These are phyloP conservation scores for Sebastes trivittatus DNA, from an alignment of 2,797 vertebrate species.

Conservation along the genomic window DNA sequence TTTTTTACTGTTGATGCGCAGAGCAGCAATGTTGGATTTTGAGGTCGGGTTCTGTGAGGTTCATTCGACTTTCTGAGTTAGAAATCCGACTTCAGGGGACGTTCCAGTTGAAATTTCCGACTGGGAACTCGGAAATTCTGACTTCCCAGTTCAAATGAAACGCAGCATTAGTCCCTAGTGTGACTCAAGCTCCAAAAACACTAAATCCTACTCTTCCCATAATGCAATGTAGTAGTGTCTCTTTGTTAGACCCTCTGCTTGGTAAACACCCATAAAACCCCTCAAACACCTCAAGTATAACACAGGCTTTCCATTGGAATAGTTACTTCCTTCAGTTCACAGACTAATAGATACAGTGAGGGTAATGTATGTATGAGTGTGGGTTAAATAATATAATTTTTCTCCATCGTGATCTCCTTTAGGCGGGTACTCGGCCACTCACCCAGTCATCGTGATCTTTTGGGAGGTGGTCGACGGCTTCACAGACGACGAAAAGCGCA, in stretches of 20 bases:
- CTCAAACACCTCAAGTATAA: not conserved
- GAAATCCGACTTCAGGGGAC: too few species aligned
- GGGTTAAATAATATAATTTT: not conserved
- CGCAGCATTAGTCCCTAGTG: too few species aligned
- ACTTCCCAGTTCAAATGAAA: too few species aligned
- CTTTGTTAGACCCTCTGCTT: not conserved
- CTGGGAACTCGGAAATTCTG: too few species aligned
- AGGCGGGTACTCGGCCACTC: slow-evolving; percentile 96
- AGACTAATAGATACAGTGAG: not conserved
- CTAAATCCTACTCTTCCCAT: not conserved
- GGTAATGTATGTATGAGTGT: too few species aligned
- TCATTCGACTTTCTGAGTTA: too few species aligned
- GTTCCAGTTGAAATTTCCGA: too few species aligned
- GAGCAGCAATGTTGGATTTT: too few species aligned
- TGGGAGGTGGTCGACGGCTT: slow-evolving; percentile 98
- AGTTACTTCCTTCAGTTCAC: not conserved
- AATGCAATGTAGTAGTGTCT: not conserved
- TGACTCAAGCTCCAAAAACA: not conserved
- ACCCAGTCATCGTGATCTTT: slow-evolving; percentile 94
- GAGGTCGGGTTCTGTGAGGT: too few species aligned
- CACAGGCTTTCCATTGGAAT: too few species aligned
- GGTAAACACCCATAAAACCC: not conserved
- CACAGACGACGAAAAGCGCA: slow-evolving; percentile 96
- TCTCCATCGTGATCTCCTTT: not conserved
- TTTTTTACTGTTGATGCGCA: too few species aligned